Evolutionary conservation across 1,140 invertebrate genomes (phyloP).

Genomic region (Ylistrum balloti): DNA sequence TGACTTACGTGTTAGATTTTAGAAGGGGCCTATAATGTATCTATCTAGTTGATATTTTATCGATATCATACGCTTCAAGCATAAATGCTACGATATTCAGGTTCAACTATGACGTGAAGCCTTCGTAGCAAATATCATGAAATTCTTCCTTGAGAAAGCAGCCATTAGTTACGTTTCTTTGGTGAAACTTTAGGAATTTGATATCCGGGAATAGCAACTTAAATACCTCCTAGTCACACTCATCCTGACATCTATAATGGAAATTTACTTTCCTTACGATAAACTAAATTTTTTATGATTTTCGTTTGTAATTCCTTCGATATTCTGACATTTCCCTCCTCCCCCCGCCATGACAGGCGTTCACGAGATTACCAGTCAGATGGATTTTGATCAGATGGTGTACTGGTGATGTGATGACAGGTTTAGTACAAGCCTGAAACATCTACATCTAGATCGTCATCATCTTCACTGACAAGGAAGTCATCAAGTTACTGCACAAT

Average conservation of each 20-base stretch:
- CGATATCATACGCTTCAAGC: neutral
- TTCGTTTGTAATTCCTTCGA: neutral
- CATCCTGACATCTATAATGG: too few species aligned
- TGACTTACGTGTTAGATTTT: neutral
- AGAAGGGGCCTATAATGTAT: neutral
- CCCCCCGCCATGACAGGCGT: neutral
- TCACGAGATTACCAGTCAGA: neutral
- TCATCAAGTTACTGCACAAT: neutral
- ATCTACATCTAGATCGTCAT: neutral
- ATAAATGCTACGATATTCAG: neutral
- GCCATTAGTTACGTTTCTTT: neutral
- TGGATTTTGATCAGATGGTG: neutral
- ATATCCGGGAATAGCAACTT: neutral
- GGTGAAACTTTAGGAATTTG: neutral
- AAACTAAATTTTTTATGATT: neutral
- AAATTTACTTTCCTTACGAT: neutral
- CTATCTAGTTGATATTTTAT: neutral
- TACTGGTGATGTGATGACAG: too few species aligned
- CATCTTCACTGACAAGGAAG: neutral
- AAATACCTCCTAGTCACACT: too few species aligned
- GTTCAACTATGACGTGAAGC: neutral
- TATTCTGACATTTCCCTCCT: conserved; percentile 25
- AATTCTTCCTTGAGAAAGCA: neutral
- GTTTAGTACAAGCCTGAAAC: neutral
- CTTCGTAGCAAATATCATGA: neutral